Percentiles rank a stretch among this genome's conserved stretches.
phyloP scores from a whole-genome alignment of 1,140 invertebrate genomes.

The Diabrotica undecimpunctata region DNA sequence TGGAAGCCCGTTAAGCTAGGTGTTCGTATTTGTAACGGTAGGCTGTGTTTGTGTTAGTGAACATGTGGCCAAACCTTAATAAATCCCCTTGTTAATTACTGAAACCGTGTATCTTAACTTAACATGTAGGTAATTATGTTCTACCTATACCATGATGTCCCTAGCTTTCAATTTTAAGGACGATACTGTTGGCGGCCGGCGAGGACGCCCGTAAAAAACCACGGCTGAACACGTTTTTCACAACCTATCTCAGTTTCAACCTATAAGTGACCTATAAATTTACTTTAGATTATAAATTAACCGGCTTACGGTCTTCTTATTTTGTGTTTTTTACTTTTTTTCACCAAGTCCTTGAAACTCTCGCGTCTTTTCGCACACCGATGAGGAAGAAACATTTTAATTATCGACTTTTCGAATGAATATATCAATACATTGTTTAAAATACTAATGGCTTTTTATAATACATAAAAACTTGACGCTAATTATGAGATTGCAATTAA shows the following conservation, averaged over 20 bases:
- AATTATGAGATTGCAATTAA: too few species aligned
- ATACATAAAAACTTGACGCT: too few species aligned
- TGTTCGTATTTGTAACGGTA: conserved; percentile 36
- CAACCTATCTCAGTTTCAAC: conserved; percentile 27
- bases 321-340: background rate
- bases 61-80: conserved; percentile 36
- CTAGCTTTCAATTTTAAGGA: conserved; percentile 22
- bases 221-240: conserved; percentile 31
- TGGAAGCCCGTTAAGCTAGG: conserved; percentile 29
- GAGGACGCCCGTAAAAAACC: conserved; percentile 23
- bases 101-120: conserved; percentile 32
- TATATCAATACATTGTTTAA: too few species aligned
- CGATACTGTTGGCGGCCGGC: conserved; percentile 24
- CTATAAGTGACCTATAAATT: conserved; percentile 33
- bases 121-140: conserved; percentile 35
- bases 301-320: conserved; percentile 15
- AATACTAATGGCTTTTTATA: too few species aligned
- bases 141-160: conserved; percentile 29
- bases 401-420: background rate
- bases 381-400: background rate
- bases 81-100: conserved; percentile 30
- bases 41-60: conserved; percentile 27
- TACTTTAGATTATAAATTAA: conserved; percentile 27
- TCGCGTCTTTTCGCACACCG: background rate
- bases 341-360: background rate